These are phyloP conservation scores for Odontocerum albicorne DNA, from an alignment of 2,888 invertebrate genomes.

Conservation along the genomic window DNA sequence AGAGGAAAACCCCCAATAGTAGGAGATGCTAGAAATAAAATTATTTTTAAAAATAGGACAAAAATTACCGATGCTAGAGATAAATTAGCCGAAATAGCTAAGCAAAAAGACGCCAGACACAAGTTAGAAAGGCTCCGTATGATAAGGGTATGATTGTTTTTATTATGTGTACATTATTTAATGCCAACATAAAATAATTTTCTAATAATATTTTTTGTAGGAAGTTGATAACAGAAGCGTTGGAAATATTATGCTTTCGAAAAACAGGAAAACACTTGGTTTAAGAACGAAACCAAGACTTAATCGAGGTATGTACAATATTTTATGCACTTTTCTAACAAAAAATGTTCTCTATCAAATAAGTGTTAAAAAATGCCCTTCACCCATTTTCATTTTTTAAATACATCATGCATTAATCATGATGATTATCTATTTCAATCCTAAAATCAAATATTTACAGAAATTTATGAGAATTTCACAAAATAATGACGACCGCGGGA, in stretches of 20 bases:
- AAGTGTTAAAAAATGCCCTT: background rate
- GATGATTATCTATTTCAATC: too few species aligned
- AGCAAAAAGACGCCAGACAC: slow-evolving; percentile 73
- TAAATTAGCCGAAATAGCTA: slow-evolving; percentile 74
- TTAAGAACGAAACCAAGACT: slow-evolving; percentile 23
- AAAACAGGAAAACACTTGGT: slow-evolving; percentile 21
- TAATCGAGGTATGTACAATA: slow-evolving; percentile 23
- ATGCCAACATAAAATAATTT: too few species aligned
- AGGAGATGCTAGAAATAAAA: slow-evolving; percentile 75
- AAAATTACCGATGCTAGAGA: slow-evolving; percentile 81
- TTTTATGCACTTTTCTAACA: too few species aligned
- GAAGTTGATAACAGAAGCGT: slow-evolving; percentile 12
- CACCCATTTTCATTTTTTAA: too few species aligned
- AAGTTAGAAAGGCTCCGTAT: slow-evolving; percentile 68
- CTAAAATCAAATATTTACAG: too few species aligned
- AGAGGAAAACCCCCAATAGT: slow-evolving; percentile 36
- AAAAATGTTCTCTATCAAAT: too few species aligned
- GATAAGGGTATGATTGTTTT: slow-evolving; percentile 44
- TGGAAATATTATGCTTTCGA: slow-evolving; percentile 15
- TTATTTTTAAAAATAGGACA: slow-evolving; percentile 75
- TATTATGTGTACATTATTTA: background rate
- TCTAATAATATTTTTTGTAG: background rate
- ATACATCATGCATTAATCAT: too few species aligned
- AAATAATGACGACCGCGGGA: too few species aligned
- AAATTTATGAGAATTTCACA: too few species aligned